Percentiles rank a stretch among this genome's conserved stretches.
Conservation (phyloP, 2,888 invertebrate species). For the Deladenus siricidicola region DNA sequence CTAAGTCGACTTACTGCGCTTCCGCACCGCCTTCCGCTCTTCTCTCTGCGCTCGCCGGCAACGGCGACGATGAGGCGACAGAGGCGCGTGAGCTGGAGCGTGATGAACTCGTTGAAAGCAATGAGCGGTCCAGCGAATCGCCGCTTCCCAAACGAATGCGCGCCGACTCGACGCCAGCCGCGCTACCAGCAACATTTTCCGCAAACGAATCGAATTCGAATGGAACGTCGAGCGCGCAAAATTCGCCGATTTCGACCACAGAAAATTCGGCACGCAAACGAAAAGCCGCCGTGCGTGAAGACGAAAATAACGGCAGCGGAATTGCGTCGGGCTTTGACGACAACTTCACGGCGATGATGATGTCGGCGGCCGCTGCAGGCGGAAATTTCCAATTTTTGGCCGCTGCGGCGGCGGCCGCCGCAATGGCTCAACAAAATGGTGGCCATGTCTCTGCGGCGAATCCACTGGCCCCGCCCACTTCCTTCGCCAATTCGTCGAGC, state of each 20-base stretch:
- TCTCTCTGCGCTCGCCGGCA: not conserved
- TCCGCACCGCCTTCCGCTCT: no score
- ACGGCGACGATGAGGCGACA: not conserved
- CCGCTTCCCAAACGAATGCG: not conserved
- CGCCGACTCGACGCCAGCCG: not conserved
- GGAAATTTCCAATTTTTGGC: conserved; percentile 1
- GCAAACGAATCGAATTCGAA: no score
- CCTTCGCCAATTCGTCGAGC: not conserved
- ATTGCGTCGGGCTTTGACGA: not conserved
- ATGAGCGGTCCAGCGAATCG: not conserved
- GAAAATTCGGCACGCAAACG: not conserved
- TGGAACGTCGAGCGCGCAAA: no score
- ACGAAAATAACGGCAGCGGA: not conserved
- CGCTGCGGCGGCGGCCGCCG: conserved; percentile 7
- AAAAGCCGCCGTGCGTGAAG: not conserved
- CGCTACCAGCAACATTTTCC: no score
- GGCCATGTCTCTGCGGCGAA: not conserved
- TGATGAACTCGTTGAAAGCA: not conserved
- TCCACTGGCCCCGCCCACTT: not conserved
- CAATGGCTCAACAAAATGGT: not conserved
- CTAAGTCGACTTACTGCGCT: no score
- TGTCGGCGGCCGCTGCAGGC: conserved; percentile 10
- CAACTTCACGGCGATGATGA: conserved; percentile 11
- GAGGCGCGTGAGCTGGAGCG: not conserved
- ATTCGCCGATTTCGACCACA: no score